Base-by-base conservation (phyloP, 2,888 invertebrate species). In the Leptogaster cylindrica region DNA sequence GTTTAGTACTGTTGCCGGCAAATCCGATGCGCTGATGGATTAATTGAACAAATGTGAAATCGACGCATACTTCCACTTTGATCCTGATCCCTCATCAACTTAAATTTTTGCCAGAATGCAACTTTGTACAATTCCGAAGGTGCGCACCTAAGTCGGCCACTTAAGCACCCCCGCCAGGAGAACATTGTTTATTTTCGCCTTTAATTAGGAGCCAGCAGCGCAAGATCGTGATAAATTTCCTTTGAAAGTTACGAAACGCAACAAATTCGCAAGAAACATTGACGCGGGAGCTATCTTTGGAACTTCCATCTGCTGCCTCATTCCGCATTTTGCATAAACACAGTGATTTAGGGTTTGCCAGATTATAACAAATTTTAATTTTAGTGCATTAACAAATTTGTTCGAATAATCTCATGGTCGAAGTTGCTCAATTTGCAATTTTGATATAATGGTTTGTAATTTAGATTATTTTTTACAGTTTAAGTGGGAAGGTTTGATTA, bases 21-120 rank as follows among this genome's bases (percentile, higher is more conserved):
- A 52, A 33, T 52, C 33, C 31, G 16, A 20, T 14, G 31, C 33
- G 52, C 31, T 52, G 52, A 52, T 33, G 33, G 52, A 52, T 52
- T 52, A 52, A 52, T n/a, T 52, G 52, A 52, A 52, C 33, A 52
- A 52, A 52, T 46, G 46, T 25, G 20, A 20, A 46, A 46, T 52
- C 18, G 52, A 16, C 18, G 33, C 8, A 8, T 23, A 27, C 20
- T 31, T 14, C 25, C 28, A 31, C 52, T 52, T 52, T 52, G 52
- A 52, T 52, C 52, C 28, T 31, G 18, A 3, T 10, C 14, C 33
- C 28, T 27, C 28, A 14, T 16, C 12, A 16, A 27, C 52, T 31
- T 18, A 18, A 25, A 27, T 10, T 50, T 27, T 16, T 31, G 31
- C 7, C 7, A 31, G 10, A 31, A 31, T 31, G 31, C 12, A 50